phyloP scores from a whole-genome alignment of 2,113 vertebrate species.

The Actenoides lindsayi region DNA sequence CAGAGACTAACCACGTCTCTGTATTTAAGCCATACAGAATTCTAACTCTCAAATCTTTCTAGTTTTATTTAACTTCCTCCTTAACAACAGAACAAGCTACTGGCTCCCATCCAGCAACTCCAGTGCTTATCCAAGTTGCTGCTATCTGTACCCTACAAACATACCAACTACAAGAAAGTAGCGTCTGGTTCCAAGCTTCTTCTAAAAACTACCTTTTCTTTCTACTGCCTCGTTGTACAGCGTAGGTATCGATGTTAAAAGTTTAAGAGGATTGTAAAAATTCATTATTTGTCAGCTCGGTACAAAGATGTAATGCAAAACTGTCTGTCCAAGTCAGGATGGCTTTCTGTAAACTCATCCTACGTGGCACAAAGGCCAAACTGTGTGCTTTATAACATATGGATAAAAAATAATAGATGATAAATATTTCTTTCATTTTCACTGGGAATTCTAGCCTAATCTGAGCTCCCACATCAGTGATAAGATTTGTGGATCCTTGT shows the following conservation, averaged over 20 bases:
- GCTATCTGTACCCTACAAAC: slow-evolving; percentile 50
- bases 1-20: not conserved
- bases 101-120: slow-evolving; percentile 45
- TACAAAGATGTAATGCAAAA: not conserved
- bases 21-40: not conserved
- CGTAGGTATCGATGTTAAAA: not conserved
- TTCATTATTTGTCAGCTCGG: not conserved
- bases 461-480: not conserved
- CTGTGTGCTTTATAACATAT: not conserved
- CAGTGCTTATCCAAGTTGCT: slow-evolving; percentile 55
- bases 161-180: not conserved
- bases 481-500: not conserved
- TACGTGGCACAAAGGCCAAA: not conserved
- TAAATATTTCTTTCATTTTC: not conserved
- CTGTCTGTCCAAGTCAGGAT: not conserved
- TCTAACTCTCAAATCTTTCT: not conserved
- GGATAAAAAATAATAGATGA: not conserved
- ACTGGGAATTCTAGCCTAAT: not conserved
- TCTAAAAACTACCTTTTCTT: slow-evolving; percentile 13
- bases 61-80: slow-evolving; percentile 50
- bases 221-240: not conserved
- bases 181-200: not conserved
- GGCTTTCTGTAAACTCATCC: not conserved
- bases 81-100: slow-evolving; percentile 41
- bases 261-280: not conserved